These are phyloP conservation scores for Archegozetes longisetosus DNA, from an alignment of 1,140 invertebrate species.

Conservation along the genomic window DNA sequence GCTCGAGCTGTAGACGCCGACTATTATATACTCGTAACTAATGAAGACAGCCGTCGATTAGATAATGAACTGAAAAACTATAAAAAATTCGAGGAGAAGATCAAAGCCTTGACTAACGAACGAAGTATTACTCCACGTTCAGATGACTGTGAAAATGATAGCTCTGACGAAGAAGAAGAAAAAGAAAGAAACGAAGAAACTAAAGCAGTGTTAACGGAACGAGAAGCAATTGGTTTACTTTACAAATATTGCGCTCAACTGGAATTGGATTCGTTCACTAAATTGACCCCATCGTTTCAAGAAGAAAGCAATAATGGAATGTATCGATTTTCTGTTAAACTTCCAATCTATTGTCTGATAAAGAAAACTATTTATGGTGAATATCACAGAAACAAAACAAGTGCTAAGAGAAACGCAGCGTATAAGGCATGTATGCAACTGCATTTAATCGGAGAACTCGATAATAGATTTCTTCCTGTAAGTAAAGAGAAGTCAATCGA, in stretches of 20 bases:
- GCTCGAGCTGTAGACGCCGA: constrained; percentile 46
- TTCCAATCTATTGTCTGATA: constrained; percentile 33
- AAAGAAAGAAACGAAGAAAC: neutral
- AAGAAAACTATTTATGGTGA: constrained; percentile 34
- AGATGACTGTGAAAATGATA: neutral
- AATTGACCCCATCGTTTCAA: constrained; percentile 29
- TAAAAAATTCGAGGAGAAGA: neutral
- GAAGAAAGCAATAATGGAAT: constrained; percentile 16
- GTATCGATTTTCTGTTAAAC: constrained; percentile 15
- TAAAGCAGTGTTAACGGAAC: neutral
- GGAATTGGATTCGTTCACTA: constrained; percentile 33
- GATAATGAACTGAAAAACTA: neutral
- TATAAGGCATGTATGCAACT: constrained; percentile 30
- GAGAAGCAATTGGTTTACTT: neutral
- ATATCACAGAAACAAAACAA: constrained; percentile 25
- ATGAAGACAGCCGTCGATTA: constrained; percentile 18
- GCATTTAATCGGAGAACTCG: constrained; percentile 26
- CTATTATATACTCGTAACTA: constrained; percentile 46
- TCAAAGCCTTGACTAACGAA: neutral
- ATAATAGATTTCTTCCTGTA: neutral
- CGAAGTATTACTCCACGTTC: neutral
- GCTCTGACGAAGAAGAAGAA: neutral
- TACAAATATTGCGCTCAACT: constrained; percentile 26
- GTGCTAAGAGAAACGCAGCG: constrained; percentile 31
- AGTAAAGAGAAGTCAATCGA: constrained; percentile 26